Percentiles rank a stretch among this genome's conserved stretches.
These are phyloP conservation scores for Sceloporus tristichus DNA, from an alignment of 2,113 vertebrate genomes.

Conservation along the genomic window DNA sequence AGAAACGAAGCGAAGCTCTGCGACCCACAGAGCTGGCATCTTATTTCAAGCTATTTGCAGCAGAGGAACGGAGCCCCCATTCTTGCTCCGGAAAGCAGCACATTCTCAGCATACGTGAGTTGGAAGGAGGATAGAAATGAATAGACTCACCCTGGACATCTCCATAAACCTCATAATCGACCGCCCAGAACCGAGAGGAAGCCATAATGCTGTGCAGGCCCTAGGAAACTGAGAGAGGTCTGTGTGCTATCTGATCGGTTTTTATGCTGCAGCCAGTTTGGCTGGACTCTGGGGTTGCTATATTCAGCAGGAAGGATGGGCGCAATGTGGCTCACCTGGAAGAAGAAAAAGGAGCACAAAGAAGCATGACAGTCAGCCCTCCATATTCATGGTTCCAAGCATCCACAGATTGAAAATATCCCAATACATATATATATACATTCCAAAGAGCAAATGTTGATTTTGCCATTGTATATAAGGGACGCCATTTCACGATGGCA, in stretches of 20 bases:
- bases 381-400: too few relatives aligned
- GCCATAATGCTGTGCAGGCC: constrained; percentile 40
- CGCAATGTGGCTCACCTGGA: background rate
- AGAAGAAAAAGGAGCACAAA: background rate
- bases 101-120: too few relatives aligned
- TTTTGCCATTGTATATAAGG: too few relatives aligned
- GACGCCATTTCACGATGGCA: too few relatives aligned
- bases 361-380: background rate
- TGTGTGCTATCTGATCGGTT: constrained; percentile 21
- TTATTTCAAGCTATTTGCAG: constrained; percentile 43
- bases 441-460: too few relatives aligned
- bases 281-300: constrained; percentile 16
- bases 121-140: background rate
- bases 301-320: constrained; percentile 8
- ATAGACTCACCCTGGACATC: constrained; percentile 66
- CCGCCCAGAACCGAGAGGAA: constrained; percentile 52
- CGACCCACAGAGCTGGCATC: constrained; percentile 6
- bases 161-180: constrained; percentile 70
- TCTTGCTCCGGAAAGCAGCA: background rate
- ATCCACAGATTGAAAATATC: too few relatives aligned
- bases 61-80: background rate
- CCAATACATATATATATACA: too few relatives aligned
- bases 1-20: background rate
- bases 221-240: background rate
- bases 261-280: constrained; percentile 21